Base-by-base conservation (phyloP, 2,888 invertebrate species). In the Acholoe squamosa region DNA sequence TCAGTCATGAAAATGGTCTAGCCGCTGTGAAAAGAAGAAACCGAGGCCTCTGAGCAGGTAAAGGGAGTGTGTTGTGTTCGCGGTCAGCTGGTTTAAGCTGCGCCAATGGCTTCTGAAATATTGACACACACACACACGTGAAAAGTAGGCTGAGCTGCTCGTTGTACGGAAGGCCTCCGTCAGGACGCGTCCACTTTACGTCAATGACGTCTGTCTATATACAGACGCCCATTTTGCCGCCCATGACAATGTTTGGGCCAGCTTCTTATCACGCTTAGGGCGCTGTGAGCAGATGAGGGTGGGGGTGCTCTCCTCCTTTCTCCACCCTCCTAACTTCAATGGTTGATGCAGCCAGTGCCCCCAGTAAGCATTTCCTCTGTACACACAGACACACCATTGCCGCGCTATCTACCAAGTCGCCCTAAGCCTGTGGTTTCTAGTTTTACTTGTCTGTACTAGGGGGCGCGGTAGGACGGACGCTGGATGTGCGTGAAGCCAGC, bases 161-260 rank as follows among this genome's bases (percentile, higher is more conserved):
- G 80, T 80, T 80, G 80, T 80, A 22, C 3, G 34, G 80, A 1
- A 16, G 80, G 28, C 76, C 43, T 43, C 43, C 71, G 28, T 71
- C 80, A 25, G 80, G 43, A 43, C n/a, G n/a, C 16, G 80, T 16
- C 80, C 80, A 34, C 80, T 43, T 80, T 33, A 80, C 80, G 34
- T 43, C 80, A 43, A 80, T 80, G n/a, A 43, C n/a, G 80, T 80
- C 80, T 80, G 80, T 80, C 80, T 80, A 80, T 80, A 80, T 80
- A 80, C 80, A 80, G 80, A 80, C 80, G 80, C 34, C n/a, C 31
- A 0, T 43, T 80, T 80, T 80, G 33, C 12, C 34, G 80, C 43
- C 80, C 34, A 10, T 43, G 80, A 80, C 80, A 80, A 80, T 80
- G 34, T 80, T 80, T 80, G 80, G 43, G 34, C 34, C 80, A 80